Conservation (phyloP, 1,140 invertebrate species). For the Nephotettix cincticeps region DNA sequence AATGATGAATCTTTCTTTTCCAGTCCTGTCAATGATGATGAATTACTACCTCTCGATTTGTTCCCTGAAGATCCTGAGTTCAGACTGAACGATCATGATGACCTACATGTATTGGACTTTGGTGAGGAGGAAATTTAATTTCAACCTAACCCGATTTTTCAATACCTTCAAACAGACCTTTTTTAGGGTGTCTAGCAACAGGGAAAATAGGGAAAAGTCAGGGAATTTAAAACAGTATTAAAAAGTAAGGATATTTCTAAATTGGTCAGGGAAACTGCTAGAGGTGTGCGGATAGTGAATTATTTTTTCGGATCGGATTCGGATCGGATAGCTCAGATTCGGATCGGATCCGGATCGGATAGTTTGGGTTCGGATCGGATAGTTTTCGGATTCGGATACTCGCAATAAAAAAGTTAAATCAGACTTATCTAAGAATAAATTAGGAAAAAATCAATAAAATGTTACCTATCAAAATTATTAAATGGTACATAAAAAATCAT, state of each 20-base stretch:
- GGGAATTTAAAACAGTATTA: neutral
- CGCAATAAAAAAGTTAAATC: too few relatives aligned
- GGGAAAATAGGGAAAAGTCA: neutral
- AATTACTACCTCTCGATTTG: neutral
- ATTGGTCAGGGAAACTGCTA: neutral
- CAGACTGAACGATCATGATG: constrained; percentile 71
- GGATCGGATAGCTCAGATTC: too few relatives aligned
- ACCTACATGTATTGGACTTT: constrained; percentile 75
- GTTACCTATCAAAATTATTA: too few relatives aligned
- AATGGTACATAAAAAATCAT: too few relatives aligned
- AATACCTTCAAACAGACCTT: neutral
- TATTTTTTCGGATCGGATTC: neutral
- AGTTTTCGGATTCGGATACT: too few relatives aligned
- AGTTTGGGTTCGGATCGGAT: too few relatives aligned
- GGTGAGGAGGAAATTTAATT: constrained; percentile 43
- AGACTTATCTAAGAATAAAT: too few relatives aligned
- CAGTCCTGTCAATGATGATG: constrained; percentile 33
- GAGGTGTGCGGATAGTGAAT: neutral
- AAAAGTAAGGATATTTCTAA: neutral
- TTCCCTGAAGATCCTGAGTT: constrained; percentile 36
- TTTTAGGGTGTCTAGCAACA: neutral
- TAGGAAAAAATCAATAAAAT: too few relatives aligned
- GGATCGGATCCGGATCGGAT: too few relatives aligned
- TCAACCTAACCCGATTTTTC: constrained; percentile 5
- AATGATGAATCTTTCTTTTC: constrained; percentile 23